These are phyloP conservation scores for Anhinga anhinga DNA, from an alignment of 2,113 vertebrate genomes.

Conservation along the genomic window DNA sequence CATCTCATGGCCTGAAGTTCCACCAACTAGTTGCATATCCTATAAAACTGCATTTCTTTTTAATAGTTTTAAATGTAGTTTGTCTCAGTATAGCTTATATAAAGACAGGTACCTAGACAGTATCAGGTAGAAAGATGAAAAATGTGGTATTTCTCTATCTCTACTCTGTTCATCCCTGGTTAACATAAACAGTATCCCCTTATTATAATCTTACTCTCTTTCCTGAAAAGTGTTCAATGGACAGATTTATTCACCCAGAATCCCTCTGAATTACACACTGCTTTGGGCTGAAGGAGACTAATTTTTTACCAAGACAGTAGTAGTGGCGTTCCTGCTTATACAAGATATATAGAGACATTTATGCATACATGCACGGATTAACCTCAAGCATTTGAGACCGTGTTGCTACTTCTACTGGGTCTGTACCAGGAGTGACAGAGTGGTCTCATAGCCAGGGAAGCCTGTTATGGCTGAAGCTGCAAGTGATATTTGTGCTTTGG, in stretches of 20 bases:
- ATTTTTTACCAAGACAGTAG: neutral
- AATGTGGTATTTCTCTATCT: neutral
- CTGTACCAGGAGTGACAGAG: neutral
- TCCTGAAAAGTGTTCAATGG: neutral
- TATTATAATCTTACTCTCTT: neutral
- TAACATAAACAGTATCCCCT: neutral
- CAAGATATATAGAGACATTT: neutral
- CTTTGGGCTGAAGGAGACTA: neutral
- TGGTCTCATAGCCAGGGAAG: neutral
- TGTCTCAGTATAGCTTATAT: neutral
- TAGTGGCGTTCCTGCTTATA: neutral
- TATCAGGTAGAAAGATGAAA: neutral
- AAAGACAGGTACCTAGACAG: neutral
- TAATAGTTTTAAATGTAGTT: neutral
- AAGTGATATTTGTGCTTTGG: neutral
- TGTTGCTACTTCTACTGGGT: neutral
- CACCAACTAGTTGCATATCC: neutral
- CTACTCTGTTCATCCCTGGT: neutral
- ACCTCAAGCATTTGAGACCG: neutral
- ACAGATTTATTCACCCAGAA: neutral
- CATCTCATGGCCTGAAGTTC: neutral
- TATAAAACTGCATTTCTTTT: neutral
- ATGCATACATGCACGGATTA: neutral
- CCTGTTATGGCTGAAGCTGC: neutral
- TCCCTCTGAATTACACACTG: neutral